Evolutionary conservation across 2,888 invertebrate species (phyloP), one percentile per base, ranked within the genome.

Genomic region (Agonopterix heracliana): DNA sequence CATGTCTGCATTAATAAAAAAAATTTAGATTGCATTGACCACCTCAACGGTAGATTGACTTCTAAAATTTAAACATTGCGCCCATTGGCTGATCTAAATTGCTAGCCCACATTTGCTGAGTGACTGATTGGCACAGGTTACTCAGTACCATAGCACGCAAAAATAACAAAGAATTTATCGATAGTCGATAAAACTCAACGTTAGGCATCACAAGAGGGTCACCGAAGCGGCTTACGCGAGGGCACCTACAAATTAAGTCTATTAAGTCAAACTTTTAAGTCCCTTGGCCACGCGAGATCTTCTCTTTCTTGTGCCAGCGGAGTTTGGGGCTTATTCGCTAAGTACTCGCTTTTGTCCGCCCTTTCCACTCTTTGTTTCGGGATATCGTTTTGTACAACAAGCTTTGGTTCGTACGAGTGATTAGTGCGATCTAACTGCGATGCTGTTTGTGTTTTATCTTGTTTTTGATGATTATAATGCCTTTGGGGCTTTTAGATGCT

Each of bases 221-320:
- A 79, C 70, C 7, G 77, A 78, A 86, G 80, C 82, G 75, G 84
- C 84, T 85, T 83, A 85, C 66, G 66, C 57, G 10, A 68, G 74
- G 67, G 71, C 73, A 78, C 78, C 83, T 84, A 80, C 85, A 87
- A 85, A 86, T 87, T 87, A 88, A 88, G 86, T 84, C 86, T 81
- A 87, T 86, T 85, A 82, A 83, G 69, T 80, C 76, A 76, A 86
- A 88, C 82, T 86, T 88, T 87, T 86, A 86, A 86, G 87, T 85
- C 88, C 83, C 68, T 72, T 74, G 47, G 72, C 74, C 79, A 77
- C 79, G 76, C 80, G 81, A 77, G 75, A 85, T 83, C 78, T 82
- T 81, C 82, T 26, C 81, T 78, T 85, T 85, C 87, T 88, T 87
- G 83, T 77, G 71, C 73, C 61, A 63, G 66, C 48, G 79, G 79